phyloP scores from a whole-genome alignment of 2,888 invertebrate species.

The Drosophila paucipuncta region DNA sequence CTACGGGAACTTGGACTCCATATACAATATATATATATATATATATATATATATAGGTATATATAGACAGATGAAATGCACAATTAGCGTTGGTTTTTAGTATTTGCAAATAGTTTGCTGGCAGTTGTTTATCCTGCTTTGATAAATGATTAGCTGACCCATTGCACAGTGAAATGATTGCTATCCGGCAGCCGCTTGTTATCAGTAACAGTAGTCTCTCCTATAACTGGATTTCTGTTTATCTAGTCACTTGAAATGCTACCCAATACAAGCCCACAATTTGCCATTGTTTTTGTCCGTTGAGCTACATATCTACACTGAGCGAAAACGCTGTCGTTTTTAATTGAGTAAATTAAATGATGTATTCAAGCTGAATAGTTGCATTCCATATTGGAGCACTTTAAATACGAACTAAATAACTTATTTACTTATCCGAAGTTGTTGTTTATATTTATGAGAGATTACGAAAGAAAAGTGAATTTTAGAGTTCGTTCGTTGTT shows the following conservation, averaged over 20 bases:
- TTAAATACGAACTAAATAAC: not conserved
- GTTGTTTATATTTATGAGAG: not conserved
- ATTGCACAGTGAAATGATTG: not conserved
- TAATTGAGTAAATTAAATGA: not conserved
- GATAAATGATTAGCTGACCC: not conserved
- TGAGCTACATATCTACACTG: not conserved
- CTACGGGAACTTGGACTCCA: not conserved
- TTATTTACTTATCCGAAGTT: not conserved
- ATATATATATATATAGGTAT: not conserved
- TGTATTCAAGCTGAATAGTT: not conserved
- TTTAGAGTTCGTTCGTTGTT: not conserved
- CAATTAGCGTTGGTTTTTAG: not conserved
- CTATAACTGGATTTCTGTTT: not conserved
- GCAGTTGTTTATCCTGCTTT: not conserved
- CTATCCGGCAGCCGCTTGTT: too few species aligned
- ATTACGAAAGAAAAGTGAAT: not conserved
- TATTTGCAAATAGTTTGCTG: not conserved
- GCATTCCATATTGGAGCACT: not conserved
- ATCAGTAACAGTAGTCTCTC: too few species aligned
- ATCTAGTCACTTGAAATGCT: not conserved
- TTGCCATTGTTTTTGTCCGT: slow-evolving; percentile 31
- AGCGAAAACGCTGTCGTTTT: not conserved
- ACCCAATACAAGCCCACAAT: slow-evolving; percentile 50
- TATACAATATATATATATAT: not conserved
- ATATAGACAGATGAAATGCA: slow-evolving; percentile 11